Evolutionary conservation across 2,888 invertebrate species (phyloP).

Genomic region (Alloplasta piceator): DNA sequence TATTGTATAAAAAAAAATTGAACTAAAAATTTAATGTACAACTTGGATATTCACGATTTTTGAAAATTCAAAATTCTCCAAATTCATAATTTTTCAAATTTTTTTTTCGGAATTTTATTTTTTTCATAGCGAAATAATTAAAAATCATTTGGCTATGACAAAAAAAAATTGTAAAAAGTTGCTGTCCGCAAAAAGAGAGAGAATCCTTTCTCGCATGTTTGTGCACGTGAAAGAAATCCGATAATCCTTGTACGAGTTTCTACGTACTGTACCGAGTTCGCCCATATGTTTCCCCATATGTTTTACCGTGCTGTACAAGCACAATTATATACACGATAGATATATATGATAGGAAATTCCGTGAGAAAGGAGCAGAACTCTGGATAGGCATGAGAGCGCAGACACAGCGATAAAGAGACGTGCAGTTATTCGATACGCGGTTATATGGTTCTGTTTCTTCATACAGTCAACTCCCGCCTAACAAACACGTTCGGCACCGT

Average conservation of each 20-base stretch:
- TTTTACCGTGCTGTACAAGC: not conserved
- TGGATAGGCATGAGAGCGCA: constrained; percentile 44
- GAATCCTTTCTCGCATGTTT: not conserved
- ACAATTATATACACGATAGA: not conserved
- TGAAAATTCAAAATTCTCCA: no score
- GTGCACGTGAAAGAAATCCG: constrained; percentile 14
- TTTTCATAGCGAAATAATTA: no score
- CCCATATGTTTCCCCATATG: no score
- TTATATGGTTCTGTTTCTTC: constrained; percentile 4
- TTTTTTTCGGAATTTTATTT: no score
- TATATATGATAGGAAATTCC: constrained; percentile 45
- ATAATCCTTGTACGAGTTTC: constrained; percentile 12
- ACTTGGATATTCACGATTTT: no score
- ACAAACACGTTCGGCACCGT: no score
- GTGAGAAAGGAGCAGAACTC: constrained; percentile 55
- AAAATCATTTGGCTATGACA: no score
- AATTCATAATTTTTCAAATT: no score
- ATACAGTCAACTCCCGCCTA: no score
- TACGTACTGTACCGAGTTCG: constrained; percentile 1
- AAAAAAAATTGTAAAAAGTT: no score
- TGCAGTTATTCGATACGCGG: constrained; percentile 47
- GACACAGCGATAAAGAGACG: constrained; percentile 51
- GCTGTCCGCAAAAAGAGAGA: not conserved
- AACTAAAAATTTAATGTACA: no score
- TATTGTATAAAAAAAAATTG: no score